phyloP scores from a whole-genome alignment of 2,113 vertebrate genomes.

The Nibea coibor region DNA sequence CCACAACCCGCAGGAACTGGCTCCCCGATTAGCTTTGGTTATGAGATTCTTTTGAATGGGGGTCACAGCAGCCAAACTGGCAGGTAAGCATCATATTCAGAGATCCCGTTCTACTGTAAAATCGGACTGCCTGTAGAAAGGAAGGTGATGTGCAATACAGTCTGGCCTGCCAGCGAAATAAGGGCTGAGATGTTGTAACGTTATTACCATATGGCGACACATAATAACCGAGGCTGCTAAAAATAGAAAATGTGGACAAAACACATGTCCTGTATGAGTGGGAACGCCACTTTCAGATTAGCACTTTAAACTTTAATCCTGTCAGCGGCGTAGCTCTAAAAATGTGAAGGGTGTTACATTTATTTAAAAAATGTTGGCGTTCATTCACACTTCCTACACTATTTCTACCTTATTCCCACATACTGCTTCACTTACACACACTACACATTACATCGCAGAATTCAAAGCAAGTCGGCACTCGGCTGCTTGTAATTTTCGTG shows the following conservation, averaged over 20 bases:
- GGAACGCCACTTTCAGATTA: neutral
- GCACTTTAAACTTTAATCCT: neutral
- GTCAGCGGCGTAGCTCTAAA: neutral
- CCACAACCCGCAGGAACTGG: neutral
- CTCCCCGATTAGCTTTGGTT: neutral
- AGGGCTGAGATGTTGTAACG: neutral
- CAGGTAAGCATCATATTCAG: neutral
- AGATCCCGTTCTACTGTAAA: neutral
- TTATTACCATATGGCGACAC: slow-evolving; percentile 11
- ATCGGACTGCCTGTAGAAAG: neutral
- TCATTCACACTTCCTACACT: neutral
- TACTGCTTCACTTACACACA: neutral
- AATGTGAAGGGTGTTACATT: neutral
- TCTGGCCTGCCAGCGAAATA: neutral
- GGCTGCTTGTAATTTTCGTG: neutral
- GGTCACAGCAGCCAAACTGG: neutral
- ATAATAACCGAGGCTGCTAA: neutral
- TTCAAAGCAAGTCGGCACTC: neutral
- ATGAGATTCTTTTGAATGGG: neutral
- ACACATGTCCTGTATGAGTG: neutral
- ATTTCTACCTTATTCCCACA: neutral
- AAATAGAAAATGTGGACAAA: slow-evolving; percentile 30
- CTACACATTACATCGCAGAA: slow-evolving; percentile 21
- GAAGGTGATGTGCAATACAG: neutral
- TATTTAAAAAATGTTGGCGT: neutral